Evolutionary conservation across 2,888 invertebrate species (phyloP), one percentile per base, ranked within the genome.

Genomic region (Thymelicus lineola): DNA sequence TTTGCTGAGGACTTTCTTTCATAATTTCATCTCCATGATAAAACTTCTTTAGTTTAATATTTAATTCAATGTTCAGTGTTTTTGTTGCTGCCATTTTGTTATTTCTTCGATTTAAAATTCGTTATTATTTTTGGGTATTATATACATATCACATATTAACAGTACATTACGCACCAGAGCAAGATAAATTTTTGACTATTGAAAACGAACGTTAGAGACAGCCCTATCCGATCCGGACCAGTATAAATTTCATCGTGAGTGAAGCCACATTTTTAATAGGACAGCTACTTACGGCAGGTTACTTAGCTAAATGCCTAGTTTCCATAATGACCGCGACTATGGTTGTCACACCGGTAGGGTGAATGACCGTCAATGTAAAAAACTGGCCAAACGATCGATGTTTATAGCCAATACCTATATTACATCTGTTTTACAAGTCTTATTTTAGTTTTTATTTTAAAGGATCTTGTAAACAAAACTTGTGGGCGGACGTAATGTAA

Each of bases 251-350:
- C 48, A 61, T 50, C 60, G 53, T 48, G 20, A 62, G 36, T 55
- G 17, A 67, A 67, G 61, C 61, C 35, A 55, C 35, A 55, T 67
- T 62, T 60, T 48, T 68, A 68, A 68, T 68, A 55, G 60, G 48
- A n/a, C 45, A 48, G 55, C 57, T 48, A 57, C 62, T 63, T 57
- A 68, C 36, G 58, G 45, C 68, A 62, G 42, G 75, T 71, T 73
- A 68, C 74, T 72, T 73, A 66, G 71, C 69, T 73, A 72, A 75
- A 76, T 73, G 74, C 67, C 76, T 71, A 63, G 75, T 74, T 77
- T 75, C 70, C 72, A 72, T 75, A 74, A 73, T 70, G 63, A 69
- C 75, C 53, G 67, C 72, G 28, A 66, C 74, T 62, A 45, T 6
- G 15, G 69, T 63, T 73, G 75, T 73, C 72, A 75, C 71, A 67